phyloP scores from a whole-genome alignment of 2,113 vertebrate species.

The Aix galericulata region DNA sequence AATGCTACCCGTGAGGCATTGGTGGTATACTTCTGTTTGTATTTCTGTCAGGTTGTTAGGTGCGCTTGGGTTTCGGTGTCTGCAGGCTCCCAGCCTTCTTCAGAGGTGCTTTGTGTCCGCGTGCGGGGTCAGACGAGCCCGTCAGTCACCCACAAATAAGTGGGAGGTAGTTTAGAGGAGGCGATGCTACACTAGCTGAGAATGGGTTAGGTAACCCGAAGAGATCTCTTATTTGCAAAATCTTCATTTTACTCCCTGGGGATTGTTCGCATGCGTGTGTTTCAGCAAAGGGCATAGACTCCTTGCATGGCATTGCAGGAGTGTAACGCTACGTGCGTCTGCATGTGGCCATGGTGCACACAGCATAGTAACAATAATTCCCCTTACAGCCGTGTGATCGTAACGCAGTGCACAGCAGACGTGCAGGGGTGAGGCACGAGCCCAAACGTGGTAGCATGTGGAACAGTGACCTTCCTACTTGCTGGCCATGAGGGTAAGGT shows the following conservation, averaged over 20 bases:
- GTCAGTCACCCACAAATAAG: background rate
- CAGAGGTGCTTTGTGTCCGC: background rate
- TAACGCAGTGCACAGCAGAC: background rate
- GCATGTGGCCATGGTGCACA: background rate
- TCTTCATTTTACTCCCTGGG: background rate
- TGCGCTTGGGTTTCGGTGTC: background rate
- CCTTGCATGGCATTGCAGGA: background rate
- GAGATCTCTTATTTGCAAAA: background rate
- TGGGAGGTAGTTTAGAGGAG: background rate
- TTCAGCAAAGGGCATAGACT: background rate
- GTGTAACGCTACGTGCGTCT: background rate
- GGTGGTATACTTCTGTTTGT: background rate
- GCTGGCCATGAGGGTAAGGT: background rate
- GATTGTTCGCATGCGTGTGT: fast-evolving
- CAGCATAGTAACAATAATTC: background rate
- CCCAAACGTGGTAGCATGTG: fast-evolving
- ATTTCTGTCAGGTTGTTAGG: background rate
- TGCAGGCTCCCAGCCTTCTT: background rate
- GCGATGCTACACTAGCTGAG: background rate
- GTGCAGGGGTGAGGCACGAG: background rate
- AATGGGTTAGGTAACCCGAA: background rate
- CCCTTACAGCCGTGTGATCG: background rate
- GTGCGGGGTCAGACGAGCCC: background rate
- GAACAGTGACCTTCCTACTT: background rate
- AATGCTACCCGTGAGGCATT: background rate